Conservation (phyloP, 2,113 vertebrate species). For the Stictonetta naevosa region DNA sequence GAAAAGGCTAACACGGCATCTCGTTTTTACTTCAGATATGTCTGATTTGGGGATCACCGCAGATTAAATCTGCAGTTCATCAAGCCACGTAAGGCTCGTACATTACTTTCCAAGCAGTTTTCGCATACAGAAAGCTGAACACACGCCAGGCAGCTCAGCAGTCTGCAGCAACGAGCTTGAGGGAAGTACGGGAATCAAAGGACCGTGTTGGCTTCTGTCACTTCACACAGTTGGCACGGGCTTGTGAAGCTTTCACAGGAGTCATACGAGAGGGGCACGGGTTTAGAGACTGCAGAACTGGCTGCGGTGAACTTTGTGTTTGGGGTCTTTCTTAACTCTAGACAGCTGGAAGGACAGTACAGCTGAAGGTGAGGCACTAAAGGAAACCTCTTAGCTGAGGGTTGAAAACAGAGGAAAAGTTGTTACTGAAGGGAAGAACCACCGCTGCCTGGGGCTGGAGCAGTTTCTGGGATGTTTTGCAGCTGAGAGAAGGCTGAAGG, state of each 20-base stretch:
- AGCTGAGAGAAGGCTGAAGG: neutral
- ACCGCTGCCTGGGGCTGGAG: fast-evolving
- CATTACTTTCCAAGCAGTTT: neutral
- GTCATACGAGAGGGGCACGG: neutral
- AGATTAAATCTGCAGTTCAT: neutral
- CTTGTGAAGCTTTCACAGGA: neutral
- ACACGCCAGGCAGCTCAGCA: neutral
- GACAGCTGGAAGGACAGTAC: neutral
- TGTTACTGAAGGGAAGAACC: neutral
- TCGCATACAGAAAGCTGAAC: neutral
- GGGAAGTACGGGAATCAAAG: neutral
- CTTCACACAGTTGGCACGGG: neutral
- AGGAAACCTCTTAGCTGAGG: neutral
- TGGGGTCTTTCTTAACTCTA: neutral
- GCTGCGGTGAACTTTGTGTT: neutral
- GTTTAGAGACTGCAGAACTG: neutral
- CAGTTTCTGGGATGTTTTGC: neutral
- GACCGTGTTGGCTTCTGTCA: neutral
- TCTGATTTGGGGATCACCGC: neutral
- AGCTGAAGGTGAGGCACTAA: neutral
- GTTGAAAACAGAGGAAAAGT: neutral
- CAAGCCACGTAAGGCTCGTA: neutral
- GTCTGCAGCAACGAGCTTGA: neutral
- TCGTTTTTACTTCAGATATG: neutral
- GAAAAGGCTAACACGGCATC: neutral